Percentiles rank a stretch among this genome's conserved stretches.
phyloP scores from a whole-genome alignment of 2,113 vertebrate genomes.

The Tupaia chinensis region DNA sequence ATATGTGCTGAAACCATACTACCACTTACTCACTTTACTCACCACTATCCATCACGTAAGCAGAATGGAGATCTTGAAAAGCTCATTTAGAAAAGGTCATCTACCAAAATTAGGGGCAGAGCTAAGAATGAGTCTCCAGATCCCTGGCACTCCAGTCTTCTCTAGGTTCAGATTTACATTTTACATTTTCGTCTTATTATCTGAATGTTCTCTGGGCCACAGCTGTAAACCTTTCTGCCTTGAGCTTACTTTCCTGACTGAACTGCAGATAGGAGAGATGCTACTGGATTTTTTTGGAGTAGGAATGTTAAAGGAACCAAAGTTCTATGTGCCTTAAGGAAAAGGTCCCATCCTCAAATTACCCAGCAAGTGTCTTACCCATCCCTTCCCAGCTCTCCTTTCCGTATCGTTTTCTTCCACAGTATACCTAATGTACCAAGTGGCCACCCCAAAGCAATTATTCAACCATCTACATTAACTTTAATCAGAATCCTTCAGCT shows the following conservation, averaged over 20 bases:
- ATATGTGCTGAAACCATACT: background rate
- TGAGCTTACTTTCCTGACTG: background rate
- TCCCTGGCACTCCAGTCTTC: background rate
- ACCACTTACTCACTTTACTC: background rate
- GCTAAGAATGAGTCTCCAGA: background rate
- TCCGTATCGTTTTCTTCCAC: background rate
- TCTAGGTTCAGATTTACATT: background rate
- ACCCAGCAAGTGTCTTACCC: background rate
- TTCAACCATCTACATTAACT: background rate
- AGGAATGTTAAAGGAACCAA: background rate
- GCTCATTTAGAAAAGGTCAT: background rate
- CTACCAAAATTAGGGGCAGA: constrained; percentile 14
- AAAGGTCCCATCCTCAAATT: background rate
- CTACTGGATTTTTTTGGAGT: background rate
- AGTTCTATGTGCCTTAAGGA: background rate
- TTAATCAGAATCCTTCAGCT: constrained; percentile 14
- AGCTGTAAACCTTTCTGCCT: background rate
- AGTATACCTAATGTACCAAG: background rate
- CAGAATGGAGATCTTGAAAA: background rate
- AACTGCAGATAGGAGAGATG: background rate
- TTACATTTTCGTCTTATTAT: background rate
- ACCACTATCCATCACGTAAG: background rate
- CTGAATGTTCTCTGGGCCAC: background rate
- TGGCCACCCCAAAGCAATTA: background rate
- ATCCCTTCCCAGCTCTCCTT: background rate